Conservation (phyloP, 2,888 invertebrate species). For the Plebejus anna region DNA sequence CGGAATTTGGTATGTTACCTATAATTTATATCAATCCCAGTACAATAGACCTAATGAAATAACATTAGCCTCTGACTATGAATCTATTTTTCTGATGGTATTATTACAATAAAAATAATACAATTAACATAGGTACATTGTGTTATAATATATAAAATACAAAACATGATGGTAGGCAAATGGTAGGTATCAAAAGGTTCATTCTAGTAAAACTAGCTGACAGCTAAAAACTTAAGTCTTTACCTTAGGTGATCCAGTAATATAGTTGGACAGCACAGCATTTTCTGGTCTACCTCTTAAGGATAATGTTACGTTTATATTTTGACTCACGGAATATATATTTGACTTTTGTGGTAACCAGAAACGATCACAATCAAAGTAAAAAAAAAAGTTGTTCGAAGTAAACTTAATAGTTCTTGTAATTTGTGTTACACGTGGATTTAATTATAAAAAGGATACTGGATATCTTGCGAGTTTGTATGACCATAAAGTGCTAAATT, state of each 20-base stretch:
- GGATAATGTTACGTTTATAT: constrained; percentile 39
- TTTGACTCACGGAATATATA: too few relatives aligned
- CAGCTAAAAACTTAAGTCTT: constrained; percentile 33
- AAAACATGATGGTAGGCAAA: too few relatives aligned
- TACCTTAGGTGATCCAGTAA: constrained; percentile 67
- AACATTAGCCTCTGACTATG: too few relatives aligned
- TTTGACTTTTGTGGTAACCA: neutral
- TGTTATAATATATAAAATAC: too few relatives aligned
- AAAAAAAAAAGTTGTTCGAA: constrained; percentile 30
- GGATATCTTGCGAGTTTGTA: constrained; percentile 45
- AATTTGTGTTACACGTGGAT: constrained; percentile 54
- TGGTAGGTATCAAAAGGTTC: neutral
- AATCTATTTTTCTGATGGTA: too few relatives aligned
- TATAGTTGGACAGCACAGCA: constrained; percentile 68
- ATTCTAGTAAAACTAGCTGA: neutral
- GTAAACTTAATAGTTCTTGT: constrained; percentile 27
- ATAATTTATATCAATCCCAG: neutral
- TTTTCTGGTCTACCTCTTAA: constrained; percentile 64
- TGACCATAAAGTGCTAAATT: constrained; percentile 64
- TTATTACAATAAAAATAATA: too few relatives aligned
- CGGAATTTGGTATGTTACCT: neutral
- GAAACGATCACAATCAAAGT: neutral
- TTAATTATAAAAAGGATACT: constrained; percentile 67
- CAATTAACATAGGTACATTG: too few relatives aligned
- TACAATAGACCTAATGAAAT: neutral